Conservation (phyloP, 1,140 invertebrate genomes). For the Vollenhovia emeryi region DNA sequence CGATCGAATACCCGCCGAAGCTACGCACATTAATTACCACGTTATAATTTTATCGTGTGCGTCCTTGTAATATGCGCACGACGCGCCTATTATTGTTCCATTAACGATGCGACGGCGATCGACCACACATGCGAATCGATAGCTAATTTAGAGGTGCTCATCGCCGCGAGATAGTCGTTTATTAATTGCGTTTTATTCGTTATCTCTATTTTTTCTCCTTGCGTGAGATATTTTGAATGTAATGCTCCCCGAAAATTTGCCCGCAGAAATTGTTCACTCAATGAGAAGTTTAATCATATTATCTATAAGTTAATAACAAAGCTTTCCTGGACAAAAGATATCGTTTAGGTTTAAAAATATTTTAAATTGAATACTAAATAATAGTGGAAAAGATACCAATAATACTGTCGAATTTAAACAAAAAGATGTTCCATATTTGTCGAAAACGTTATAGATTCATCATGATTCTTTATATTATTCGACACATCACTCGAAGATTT, state of each 20-base stretch:
- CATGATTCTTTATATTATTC: neutral
- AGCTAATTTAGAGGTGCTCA: slow-evolving; percentile 38
- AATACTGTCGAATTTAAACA: neutral
- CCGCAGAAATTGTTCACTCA: neutral
- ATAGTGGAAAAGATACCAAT: neutral
- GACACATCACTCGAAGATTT: neutral
- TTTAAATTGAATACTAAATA: neutral
- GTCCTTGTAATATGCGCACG: slow-evolving; percentile 44
- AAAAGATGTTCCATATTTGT: neutral
- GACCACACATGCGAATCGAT: slow-evolving; percentile 53
- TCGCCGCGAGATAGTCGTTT: slow-evolving; percentile 9
- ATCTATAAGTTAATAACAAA: neutral
- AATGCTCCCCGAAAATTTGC: neutral
- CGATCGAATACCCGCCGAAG: slow-evolving; percentile 18
- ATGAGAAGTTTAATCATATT: neutral
- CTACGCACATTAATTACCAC: slow-evolving; percentile 67
- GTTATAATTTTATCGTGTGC: slow-evolving; percentile 63
- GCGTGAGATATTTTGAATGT: neutral
- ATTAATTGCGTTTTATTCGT: slow-evolving; percentile 42
- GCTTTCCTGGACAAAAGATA: neutral
- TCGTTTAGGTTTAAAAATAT: neutral
- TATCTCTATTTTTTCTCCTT: slow-evolving; percentile 4
- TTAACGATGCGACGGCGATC: slow-evolving; percentile 63
- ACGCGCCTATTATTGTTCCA: slow-evolving; percentile 68
- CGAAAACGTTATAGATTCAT: neutral